Base-by-base conservation (phyloP, 2,113 vertebrate species). In the Ochotona princeps region DNA sequence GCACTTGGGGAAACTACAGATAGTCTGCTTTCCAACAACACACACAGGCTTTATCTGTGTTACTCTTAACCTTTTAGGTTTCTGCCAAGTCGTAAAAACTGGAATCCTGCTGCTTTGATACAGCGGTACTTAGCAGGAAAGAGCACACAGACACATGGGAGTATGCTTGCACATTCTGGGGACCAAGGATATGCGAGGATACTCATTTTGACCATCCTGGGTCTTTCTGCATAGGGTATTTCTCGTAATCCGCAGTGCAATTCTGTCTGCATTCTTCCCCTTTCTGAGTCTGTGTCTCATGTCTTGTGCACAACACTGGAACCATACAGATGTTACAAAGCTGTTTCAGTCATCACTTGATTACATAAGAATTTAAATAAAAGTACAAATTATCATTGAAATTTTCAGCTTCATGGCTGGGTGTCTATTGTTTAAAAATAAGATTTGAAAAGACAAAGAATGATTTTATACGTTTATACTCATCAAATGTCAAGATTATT, bases 201-300 rank as follows among this genome's bases (percentile, higher is more conserved):
- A 47, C 51, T 85, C 38, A 91, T 44, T 38, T 17, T 49, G 25
- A 38, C 78, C 87, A 85, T 23, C 26, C 20, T 28, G 8, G 28
- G 18, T 83, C 67, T 66, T 44, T 78, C 51, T 38, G n/a, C 10
- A 26, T 90, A 51, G 17, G 74, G 74, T 76, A 69, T 25, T 92
- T 88, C 83, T 86, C 75, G 44, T 82, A 49, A 95, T 81, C 67
- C 79, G 90, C 30, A 82, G 49, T 69, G 65, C 92, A 85, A 82
- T 38, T 92, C 20, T 72, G 82, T 82, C 93, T 60, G 87, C 51
- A 21, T 51, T 17, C 30, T 20, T 26, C 38, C 25, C 7, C 18
- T 70, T 61, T 81, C 44, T 38, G 32, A 32, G 54, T 73, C 57
- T 69, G 38, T 73, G 84, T 70, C 69, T 73, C 63, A 25, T 47